A percentile compares a stretch with the other conserved stretches of the same genome.
These are phyloP conservation scores for Anoplopoma fimbria DNA, from an alignment of 2,113 vertebrate genomes.

Conservation along the genomic window DNA sequence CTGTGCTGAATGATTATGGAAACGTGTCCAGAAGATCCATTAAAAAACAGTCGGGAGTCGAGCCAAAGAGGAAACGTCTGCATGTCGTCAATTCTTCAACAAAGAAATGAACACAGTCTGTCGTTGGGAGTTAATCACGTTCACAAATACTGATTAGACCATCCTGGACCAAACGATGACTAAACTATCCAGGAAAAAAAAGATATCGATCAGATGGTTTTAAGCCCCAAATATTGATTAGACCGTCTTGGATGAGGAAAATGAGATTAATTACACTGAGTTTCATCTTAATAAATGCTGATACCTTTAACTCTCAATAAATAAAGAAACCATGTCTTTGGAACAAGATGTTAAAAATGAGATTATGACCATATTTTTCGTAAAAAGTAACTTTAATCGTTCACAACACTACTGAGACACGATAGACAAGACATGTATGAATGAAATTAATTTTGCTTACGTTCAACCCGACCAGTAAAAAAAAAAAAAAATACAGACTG, in stretches of 20 bases:
- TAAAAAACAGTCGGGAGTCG: not conserved
- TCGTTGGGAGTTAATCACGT: slow-evolving; percentile 10
- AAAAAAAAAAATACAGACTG: not conserved
- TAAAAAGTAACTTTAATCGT: slow-evolving; percentile 55
- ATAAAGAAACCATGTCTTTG: not conserved
- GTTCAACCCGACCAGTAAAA: not conserved
- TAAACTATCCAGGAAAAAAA: not conserved
- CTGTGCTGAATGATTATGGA: not conserved
- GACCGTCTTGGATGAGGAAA: not conserved
- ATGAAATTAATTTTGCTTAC: not conserved
- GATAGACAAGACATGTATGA: not conserved
- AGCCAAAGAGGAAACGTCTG: slow-evolving; percentile 7
- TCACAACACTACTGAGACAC: not conserved
- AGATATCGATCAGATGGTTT: slow-evolving; percentile 17
- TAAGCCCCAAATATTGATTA: not conserved
- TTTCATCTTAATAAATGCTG: not conserved
- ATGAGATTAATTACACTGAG: not conserved
- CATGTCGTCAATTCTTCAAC: slow-evolving; percentile 5
- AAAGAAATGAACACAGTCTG: not conserved
- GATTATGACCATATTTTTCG: accelerated
- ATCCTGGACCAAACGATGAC: not conserved
- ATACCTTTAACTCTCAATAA: slow-evolving; percentile 1
- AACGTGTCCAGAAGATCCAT: slow-evolving; percentile 11
- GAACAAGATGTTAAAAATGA: not conserved
- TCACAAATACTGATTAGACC: not conserved